phyloP scores from a whole-genome alignment of 2,888 invertebrate genomes.

The Meghimatium bilineatum region DNA sequence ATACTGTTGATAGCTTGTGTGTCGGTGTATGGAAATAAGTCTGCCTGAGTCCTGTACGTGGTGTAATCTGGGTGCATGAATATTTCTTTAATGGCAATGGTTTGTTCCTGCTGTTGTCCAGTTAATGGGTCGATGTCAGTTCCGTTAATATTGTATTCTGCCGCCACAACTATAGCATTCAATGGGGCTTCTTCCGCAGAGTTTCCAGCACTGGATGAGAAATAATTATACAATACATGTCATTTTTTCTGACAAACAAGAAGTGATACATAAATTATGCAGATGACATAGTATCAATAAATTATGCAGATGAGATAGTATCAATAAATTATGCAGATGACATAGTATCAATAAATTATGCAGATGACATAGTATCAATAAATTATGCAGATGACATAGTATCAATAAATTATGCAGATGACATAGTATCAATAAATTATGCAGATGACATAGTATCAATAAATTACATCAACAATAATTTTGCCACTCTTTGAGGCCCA shows the following conservation, averaged over 20 bases:
- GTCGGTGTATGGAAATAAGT: neutral
- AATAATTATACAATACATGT: neutral
- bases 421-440: too few species aligned
- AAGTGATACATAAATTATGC: neutral
- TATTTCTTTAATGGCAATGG: neutral
- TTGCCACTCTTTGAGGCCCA: too few species aligned
- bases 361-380: too few species aligned
- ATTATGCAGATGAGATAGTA: too few species aligned
- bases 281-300: neutral
- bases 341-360: too few species aligned
- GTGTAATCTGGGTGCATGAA: conserved; percentile 32
- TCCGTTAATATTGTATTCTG: conserved; percentile 43
- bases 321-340: too few species aligned
- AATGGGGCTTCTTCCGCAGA: neutral
- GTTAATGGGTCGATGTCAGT: conserved; percentile 45
- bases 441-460: too few species aligned
- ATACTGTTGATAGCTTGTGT: conserved; percentile 34
- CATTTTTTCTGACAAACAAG: neutral
- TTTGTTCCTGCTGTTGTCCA: conserved; percentile 21
- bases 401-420: too few species aligned
- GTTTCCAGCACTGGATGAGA: conserved; percentile 10
- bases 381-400: too few species aligned
- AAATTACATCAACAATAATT: too few species aligned
- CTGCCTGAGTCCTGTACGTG: neutral
- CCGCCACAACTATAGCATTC: conserved; percentile 45